Conservation (phyloP, 1,140 invertebrate genomes). For the Dendroctonus ponderosae region DNA sequence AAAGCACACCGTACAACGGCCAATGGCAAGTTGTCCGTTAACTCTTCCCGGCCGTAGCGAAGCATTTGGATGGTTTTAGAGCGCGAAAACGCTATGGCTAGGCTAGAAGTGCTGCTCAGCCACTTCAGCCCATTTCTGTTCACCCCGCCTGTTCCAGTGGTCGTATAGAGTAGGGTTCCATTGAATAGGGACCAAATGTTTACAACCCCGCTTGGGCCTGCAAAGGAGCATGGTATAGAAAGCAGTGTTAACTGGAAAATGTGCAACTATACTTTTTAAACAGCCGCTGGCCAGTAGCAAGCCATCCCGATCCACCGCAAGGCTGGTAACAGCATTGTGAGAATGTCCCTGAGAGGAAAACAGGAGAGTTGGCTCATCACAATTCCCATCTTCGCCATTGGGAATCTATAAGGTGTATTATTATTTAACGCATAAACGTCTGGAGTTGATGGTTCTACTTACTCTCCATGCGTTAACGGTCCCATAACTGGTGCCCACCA, state of each 20-base stretch:
- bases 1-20: constrained; percentile 56
- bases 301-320: constrained; percentile 56
- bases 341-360: constrained; percentile 58
- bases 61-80: constrained; percentile 58
- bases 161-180: constrained; percentile 59
- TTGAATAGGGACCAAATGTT: constrained; percentile 66
- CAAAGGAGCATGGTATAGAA: not conserved
- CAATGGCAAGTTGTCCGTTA: constrained; percentile 52
- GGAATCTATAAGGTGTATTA: constrained; percentile 46
- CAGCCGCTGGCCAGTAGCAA: constrained; percentile 58
- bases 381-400: constrained; percentile 43
- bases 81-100: constrained; percentile 56
- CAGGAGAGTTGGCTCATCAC: constrained; percentile 44
- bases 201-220: constrained; percentile 56
- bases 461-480: constrained; percentile 56
- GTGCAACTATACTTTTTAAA: constrained; percentile 40
- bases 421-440: no score
- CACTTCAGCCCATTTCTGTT: constrained; percentile 54
- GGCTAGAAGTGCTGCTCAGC: constrained; percentile 50
- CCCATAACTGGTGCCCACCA: constrained; percentile 56
- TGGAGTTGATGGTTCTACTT: not conserved
- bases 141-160: constrained; percentile 57
- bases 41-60: constrained; percentile 52
- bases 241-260: not conserved
- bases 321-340: constrained; percentile 54